Base-by-base conservation (phyloP, 2,888 invertebrate species). In the Sinodicranocentrus sp. region DNA sequence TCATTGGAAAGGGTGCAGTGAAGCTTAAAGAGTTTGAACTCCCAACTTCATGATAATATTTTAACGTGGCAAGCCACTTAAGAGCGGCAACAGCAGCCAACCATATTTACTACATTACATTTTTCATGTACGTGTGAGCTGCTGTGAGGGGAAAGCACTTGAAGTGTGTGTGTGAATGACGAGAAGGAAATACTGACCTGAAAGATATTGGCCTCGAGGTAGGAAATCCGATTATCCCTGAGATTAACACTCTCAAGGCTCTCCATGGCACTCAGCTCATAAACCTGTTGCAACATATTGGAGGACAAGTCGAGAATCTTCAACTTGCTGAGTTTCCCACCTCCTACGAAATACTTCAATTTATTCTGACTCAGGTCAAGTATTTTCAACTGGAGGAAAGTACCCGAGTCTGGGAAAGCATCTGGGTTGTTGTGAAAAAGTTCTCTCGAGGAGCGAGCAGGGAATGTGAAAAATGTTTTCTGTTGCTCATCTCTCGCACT, bases 191-290 rank as follows among this genome's bases (percentile, higher is more conserved):
- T 59, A 87, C 84, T 87, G 76, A 88, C 88, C 87, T 88, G 88
- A 85, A 88, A 88, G 65, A 85, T 83, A 78, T 82, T 78, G 48
- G 85, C 85, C 70, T 84, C 75, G n/a, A 89, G 85, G 78, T 79
- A 82, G 39, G 82, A 72, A 84, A 89, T 86, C 57, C 73, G 84
- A 86, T 89, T 89, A 87, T 87, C 87, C 78, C 88, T 82, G 25
- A 89, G 87, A 87, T 89, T 89, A 84, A 89, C 84, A 79, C 89
- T 89, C 72, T 89, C 88, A 23, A 89, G 84, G 71, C 48, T 78
- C 26, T 77, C 68, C 52, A 89, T 84, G 67, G 82, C 59, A 65
- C 84, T 82, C 57, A 88, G 48, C 70, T 77, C 71, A 77, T 77
- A 76, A 76, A 83, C 83, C 76, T 83, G 83, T 87, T 87, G 85